phyloP scores from a whole-genome alignment of 2,888 invertebrate genomes.

The Endotricha flammealis region DNA sequence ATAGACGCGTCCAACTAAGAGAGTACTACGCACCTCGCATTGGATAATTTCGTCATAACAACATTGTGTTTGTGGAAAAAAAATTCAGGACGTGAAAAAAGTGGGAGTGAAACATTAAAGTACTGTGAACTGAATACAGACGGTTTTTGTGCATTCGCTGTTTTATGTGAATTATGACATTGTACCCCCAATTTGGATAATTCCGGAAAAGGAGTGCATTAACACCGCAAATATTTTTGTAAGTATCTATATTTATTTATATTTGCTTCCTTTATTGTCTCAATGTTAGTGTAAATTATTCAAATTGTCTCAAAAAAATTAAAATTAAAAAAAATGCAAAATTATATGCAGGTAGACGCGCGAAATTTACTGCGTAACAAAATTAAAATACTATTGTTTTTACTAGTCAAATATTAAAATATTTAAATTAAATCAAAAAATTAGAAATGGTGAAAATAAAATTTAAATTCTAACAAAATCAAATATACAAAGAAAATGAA shows the following conservation, averaged over 20 bases:
- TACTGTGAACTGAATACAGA: conserved; percentile 55
- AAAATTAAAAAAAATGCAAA: too few species aligned
- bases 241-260: conserved; percentile 52
- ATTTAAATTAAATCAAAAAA: too few species aligned
- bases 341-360: too few species aligned
- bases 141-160: conserved; percentile 42
- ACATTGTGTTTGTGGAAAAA: conserved; percentile 72
- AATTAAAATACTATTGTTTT: too few species aligned
- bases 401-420: too few species aligned
- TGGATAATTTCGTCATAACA: conserved; percentile 75
- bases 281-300: too few species aligned
- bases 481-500: neutral
- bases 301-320: too few species aligned
- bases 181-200: conserved; percentile 71
- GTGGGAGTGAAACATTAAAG: conserved; percentile 62
- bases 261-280: conserved; percentile 13
- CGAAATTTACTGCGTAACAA: too few species aligned
- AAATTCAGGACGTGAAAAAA: conserved; percentile 63
- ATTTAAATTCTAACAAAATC: neutral
- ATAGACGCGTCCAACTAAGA: conserved; percentile 53
- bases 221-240: conserved; percentile 76
- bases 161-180: conserved; percentile 66
- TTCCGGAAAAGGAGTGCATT: conserved; percentile 63
- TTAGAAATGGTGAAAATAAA: too few species aligned
- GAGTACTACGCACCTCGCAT: conserved; percentile 50